Evolutionary conservation across 2,113 vertebrate genomes (phyloP).

Genomic region (Oryzias woworae): DNA sequence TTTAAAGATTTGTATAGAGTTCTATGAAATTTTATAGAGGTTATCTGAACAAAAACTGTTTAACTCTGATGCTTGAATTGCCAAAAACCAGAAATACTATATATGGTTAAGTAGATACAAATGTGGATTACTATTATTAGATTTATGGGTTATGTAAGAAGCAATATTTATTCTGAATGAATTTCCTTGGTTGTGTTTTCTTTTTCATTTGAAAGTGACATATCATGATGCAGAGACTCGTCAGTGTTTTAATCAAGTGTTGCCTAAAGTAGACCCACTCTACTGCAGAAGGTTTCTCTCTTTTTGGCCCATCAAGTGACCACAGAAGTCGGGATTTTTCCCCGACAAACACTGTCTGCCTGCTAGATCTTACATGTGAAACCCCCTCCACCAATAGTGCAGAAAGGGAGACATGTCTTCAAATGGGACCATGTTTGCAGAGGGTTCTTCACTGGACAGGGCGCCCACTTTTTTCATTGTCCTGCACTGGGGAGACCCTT

Average conservation of each 20-base stretch:
- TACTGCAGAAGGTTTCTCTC: conserved; percentile 27
- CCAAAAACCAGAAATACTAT: conserved; percentile 73
- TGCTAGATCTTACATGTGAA: conserved; percentile 84
- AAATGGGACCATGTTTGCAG: too few relatives aligned
- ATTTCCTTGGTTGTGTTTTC: conserved; percentile 70
- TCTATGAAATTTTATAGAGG: conserved; percentile 81
- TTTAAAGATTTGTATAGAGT: conserved; percentile 83
- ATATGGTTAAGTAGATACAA: conserved; percentile 47
- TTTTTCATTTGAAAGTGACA: conserved; percentile 61
- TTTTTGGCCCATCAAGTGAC: conserved; percentile 46
- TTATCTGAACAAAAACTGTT: conserved; percentile 67
- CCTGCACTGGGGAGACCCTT: conserved; percentile 48
- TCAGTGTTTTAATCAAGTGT: conserved; percentile 58
- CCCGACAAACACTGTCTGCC: conserved; percentile 64
- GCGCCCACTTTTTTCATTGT: conserved; percentile 54
- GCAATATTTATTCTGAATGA: conserved; percentile 79
- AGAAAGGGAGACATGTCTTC: too few relatives aligned
- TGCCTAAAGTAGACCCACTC: conserved; percentile 47
- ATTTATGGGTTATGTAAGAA: conserved; percentile 77
- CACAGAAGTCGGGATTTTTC: conserved; percentile 38
- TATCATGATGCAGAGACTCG: conserved; percentile 55
- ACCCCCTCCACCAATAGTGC: conserved; percentile 28
- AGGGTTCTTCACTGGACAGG: conserved; percentile 71
- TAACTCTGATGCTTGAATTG: conserved; percentile 69
- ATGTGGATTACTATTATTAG: conserved; percentile 53